Evolutionary conservation across 2,888 invertebrate genomes (phyloP).

Genomic region (Drosophila colorata): DNA sequence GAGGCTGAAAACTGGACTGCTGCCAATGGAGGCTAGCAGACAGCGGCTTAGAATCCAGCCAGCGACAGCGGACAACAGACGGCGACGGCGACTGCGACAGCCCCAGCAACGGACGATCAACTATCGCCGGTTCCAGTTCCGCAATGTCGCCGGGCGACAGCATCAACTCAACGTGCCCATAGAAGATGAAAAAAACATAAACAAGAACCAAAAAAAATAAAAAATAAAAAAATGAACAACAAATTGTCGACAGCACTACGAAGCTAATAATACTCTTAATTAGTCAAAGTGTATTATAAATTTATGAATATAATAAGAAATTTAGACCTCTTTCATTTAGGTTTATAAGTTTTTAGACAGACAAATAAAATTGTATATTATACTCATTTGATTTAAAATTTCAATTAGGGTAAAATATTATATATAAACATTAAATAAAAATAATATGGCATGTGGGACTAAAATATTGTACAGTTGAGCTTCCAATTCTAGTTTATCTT

Average conservation of each 20-base stretch:
- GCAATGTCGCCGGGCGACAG: slow-evolving; percentile 79
- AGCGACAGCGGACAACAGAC: slow-evolving; percentile 27
- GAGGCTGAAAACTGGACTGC: slow-evolving; percentile 58
- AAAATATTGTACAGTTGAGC: no score
- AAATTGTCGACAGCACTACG: neutral
- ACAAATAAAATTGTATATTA: neutral
- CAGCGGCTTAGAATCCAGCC: slow-evolving; percentile 50
- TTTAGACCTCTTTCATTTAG: no score
- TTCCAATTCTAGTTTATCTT: no score
- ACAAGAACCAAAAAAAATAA: slow-evolving; percentile 7
- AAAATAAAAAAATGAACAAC: neutral
- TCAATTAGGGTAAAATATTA: no score
- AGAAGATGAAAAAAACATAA: slow-evolving; percentile 24
- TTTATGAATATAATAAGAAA: no score
- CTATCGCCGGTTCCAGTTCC: slow-evolving; percentile 74
- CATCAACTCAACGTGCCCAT: slow-evolving; percentile 64
- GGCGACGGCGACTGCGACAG: slow-evolving; percentile 30
- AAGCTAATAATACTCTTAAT: slow-evolving; percentile 18
- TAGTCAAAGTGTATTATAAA: neutral
- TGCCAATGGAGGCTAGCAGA: slow-evolving; percentile 45
- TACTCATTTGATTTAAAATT: no score
- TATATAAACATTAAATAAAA: no score
- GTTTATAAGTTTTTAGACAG: no score
- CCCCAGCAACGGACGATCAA: slow-evolving; percentile 50
- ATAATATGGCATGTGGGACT: no score